Evolutionary conservation across 1,140 invertebrate species (phyloP), one percentile per base, ranked within the genome.

Genomic region (Helicoverpa armigera): DNA sequence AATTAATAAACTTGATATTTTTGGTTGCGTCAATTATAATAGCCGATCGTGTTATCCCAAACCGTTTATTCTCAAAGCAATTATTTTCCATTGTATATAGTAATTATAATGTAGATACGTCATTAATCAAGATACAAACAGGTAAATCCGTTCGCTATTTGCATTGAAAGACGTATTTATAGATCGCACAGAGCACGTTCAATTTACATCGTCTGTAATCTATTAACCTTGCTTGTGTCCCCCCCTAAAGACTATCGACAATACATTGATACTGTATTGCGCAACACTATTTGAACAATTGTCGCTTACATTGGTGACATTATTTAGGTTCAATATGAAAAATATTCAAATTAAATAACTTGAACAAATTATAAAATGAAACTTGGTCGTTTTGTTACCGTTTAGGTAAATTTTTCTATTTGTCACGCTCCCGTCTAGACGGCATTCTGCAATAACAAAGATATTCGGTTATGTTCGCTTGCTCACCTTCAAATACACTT

Each of bases 181-280:
- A 81, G 81, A 43, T 56, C 78, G 79, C 72, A 63, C 72, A 65
- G 53, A 79, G 79, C 74, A 79, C 79, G 76, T 85, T 86, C 76
- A 88, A 86, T 86, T 82, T 85, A 83, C 81, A 86, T 81, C 82
- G 84, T 81, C 79, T 85, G 81, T 87, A 87, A 86, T 86, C 82
- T 87, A 87, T 89, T 89, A 89, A 90, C 88, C 87, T 91, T 90
- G 85, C 78, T 76, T 79, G 78, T 77, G 77, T 82, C 61, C 74
- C 65, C 78, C 74, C 65, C 74, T 75, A 79, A 78, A 82, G 65
- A 84, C 75, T 83, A 84, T 86, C 87, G 82, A 86, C 85, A 85
- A 82, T 83, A 80, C 58, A 43, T 86, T 87, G 84, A 90, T 90
- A 84, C 23, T 23, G 23, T 80, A 90, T 91, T 89, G 84, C 86